Evolutionary conservation across 2,113 vertebrate species (phyloP), one percentile per base, ranked within the genome.

Genomic region (Platichthys flesus): DNA sequence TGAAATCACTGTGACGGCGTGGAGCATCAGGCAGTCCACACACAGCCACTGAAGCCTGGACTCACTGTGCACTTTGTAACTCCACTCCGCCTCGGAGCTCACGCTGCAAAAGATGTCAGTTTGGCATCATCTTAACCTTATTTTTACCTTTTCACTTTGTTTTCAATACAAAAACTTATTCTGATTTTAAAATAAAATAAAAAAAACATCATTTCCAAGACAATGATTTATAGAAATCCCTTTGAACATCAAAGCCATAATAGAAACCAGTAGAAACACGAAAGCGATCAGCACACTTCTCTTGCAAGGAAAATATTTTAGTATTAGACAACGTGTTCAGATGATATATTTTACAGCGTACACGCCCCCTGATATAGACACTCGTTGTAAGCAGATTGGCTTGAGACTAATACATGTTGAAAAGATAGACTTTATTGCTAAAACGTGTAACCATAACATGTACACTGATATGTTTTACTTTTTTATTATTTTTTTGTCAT

Each of bases 341-440:
- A 31, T 73, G 70, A 42, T 56, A 42, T 73, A 71, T 78, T 69
- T 81, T 80, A 82, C 81, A 87, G 81, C 76, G 80, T 72, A 90
- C 81, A 82, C 82, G 71, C 88, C 90, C 88, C 80, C 31, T 63
- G 69, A 75, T 75, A 86, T 49, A 83, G 80, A 87, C 87, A 86
- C 71, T 88, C 67, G 74, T 79, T 77, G 72, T 78, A 90, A 90
- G 85, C 90, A 90, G 88, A 84, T 87, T 89, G 78, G 78, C 64
- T 90, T 87, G 85, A 93, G 88, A 93, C 87, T 92, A 88, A 84
- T 70, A 90, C 85, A 94, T 93, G 92, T 94, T 95, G 94, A 93
- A 95, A 94, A 95, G 94, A 94, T 92, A 95, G 93, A 93, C 94
- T 96, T 97, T 97, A 96, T 96, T 96, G 95, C 95, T 96, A 96